Evolutionary conservation across 2,797 vertebrate genomes (phyloP).

Genomic region (Sebastes minor): DNA sequence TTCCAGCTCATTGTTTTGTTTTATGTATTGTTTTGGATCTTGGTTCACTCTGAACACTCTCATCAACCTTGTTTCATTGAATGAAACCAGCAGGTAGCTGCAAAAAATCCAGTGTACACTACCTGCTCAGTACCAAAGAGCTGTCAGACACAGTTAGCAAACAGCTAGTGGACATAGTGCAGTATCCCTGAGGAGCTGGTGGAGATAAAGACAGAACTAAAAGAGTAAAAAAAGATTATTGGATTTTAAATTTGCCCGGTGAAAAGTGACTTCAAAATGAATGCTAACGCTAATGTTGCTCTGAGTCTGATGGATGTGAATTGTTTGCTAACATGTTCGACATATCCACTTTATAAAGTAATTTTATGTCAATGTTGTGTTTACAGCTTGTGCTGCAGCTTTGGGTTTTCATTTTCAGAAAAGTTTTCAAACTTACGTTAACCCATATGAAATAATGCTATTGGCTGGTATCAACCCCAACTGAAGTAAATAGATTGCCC

Average conservation of each 20-base stretch:
- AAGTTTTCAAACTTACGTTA: not conserved
- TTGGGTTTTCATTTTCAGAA: not conserved
- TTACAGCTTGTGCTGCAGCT: not conserved
- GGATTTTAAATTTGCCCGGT: not conserved
- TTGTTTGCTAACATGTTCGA: not conserved
- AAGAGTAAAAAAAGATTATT: not conserved
- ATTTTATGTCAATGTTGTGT: not conserved
- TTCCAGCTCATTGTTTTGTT: not conserved
- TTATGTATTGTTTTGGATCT: not conserved
- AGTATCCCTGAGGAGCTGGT: not conserved
- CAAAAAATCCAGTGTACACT: not conserved
- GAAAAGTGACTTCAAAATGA: not conserved
- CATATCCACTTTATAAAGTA: not conserved
- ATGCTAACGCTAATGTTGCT: not conserved
- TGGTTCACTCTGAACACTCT: not conserved
- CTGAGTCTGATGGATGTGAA: not conserved
- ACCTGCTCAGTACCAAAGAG: not conserved
- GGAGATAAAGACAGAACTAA: not conserved
- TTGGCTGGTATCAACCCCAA: not conserved
- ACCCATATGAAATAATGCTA: no score
- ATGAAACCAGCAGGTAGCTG: not conserved
- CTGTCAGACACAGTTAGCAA: not conserved
- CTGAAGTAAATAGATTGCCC: not conserved
- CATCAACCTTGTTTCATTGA: not conserved
- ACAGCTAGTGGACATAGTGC: not conserved